These are phyloP conservation scores for Athalia cordata DNA, from an alignment of 2,888 invertebrate species.

Conservation along the genomic window DNA sequence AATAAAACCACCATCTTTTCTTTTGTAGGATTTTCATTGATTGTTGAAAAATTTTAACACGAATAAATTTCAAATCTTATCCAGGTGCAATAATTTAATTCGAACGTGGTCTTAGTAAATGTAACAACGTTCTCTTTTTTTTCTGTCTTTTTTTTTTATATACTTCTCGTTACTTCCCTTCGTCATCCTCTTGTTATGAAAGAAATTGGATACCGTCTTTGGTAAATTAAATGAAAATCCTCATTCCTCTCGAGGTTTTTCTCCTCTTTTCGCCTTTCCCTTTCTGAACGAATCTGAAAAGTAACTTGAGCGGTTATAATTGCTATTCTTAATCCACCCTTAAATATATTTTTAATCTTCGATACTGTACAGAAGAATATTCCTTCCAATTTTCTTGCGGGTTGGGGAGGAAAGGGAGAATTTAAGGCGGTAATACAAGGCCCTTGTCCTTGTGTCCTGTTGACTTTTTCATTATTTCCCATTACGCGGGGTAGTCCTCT, in stretches of 20 bases:
- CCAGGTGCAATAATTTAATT: background rate
- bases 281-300: constrained; percentile 22
- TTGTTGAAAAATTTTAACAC: no score
- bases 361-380: constrained; percentile 40
- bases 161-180: background rate
- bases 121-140: background rate
- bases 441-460: constrained; percentile 13
- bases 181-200: constrained; percentile 8
- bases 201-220: constrained; percentile 12
- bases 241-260: background rate
- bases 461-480: constrained; percentile 43
- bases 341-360: constrained; percentile 57
- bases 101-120: background rate
- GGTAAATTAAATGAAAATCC: background rate
- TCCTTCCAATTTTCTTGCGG: constrained; percentile 46
- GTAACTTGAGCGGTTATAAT: constrained; percentile 53
- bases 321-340: constrained; percentile 55
- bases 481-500: constrained; percentile 32
- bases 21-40: no score
- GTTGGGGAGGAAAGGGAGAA: constrained; percentile 18
- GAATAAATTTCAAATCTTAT: constrained; percentile 8
- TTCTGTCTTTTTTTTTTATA: background rate
- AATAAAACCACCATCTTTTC: background rate
- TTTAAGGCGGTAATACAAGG: background rate
- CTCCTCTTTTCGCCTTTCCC: background rate